Evolutionary conservation across 2,797 vertebrate species (phyloP).

Genomic region (Monodelphis domestica): DNA sequence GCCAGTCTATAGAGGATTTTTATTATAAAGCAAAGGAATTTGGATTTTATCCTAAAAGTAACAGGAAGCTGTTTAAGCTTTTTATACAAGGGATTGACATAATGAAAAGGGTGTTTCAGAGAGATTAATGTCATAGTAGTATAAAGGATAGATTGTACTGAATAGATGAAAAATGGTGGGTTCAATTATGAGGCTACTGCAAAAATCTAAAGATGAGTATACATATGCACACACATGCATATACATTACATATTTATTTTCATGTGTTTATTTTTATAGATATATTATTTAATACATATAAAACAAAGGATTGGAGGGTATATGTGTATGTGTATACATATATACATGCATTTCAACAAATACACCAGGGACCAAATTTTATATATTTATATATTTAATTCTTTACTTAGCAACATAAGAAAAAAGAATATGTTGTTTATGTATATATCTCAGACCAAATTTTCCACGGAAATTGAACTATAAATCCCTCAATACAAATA

Average conservation of each 20-base stretch:
- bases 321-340: not conserved
- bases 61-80: not conserved
- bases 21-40: not conserved
- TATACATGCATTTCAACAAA: not conserved
- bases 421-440: not conserved
- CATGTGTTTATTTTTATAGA: slow-evolving; percentile 30
- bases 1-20: not conserved
- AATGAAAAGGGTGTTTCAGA: not conserved
- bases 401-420: not conserved
- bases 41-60: not conserved
- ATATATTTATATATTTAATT: not conserved
- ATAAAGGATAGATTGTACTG: not conserved
- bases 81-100: slow-evolving; percentile 1
- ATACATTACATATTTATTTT: not conserved
- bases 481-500: not conserved
- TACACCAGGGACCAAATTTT: not conserved
- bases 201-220: not conserved
- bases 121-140: not conserved
- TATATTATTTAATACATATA: not conserved
- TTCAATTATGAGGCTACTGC: not conserved
- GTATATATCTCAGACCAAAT: not conserved
- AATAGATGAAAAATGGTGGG: not conserved
- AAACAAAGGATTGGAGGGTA: slow-evolving; percentile 7
- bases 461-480: not conserved
- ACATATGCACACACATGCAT: too few relatives aligned